Conservation (phyloP, 2,888 invertebrate species). For the Pyrgus malvae region DNA sequence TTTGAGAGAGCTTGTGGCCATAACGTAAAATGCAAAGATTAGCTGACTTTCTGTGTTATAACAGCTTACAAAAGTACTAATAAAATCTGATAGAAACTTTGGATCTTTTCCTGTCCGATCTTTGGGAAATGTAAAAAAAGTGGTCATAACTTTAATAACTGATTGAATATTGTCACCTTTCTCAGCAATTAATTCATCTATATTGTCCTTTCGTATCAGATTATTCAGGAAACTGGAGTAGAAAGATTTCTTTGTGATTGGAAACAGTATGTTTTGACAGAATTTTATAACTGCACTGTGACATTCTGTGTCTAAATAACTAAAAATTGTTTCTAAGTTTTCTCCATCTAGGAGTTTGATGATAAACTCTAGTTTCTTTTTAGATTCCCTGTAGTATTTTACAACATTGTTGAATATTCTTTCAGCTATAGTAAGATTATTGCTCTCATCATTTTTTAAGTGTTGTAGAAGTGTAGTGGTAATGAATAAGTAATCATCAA, state of each 20-base stretch:
- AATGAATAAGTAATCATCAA: constrained; percentile 57
- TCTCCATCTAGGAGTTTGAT: constrained; percentile 57
- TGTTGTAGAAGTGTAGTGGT: constrained; percentile 54
- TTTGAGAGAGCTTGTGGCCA: constrained; percentile 55
- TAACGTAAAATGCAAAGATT: constrained; percentile 68
- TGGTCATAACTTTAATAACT: constrained; percentile 67
- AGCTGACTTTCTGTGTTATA: constrained; percentile 63
- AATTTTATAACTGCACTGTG: constrained; percentile 49
- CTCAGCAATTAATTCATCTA: constrained; percentile 61
- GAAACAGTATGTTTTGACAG: constrained; percentile 62
- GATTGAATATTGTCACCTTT: constrained; percentile 73
- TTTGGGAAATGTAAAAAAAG: constrained; percentile 62
- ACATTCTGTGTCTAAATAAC: constrained; percentile 54
- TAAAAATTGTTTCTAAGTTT: constrained; percentile 62
- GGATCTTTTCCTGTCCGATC: constrained; percentile 48
- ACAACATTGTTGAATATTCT: constrained; percentile 52
- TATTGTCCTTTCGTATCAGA: constrained; percentile 62
- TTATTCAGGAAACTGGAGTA: constrained; percentile 63
- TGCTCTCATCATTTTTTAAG: constrained; percentile 42
- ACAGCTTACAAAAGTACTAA: constrained; percentile 63
- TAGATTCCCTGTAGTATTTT: constrained; percentile 63
- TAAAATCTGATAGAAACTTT: constrained; percentile 60
- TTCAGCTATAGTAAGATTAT: constrained; percentile 38
- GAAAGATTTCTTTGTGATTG: constrained; percentile 57
- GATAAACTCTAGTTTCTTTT: constrained; percentile 68